phyloP scores from a whole-genome alignment of 2,113 vertebrate species.

The Aphyosemion australe region DNA sequence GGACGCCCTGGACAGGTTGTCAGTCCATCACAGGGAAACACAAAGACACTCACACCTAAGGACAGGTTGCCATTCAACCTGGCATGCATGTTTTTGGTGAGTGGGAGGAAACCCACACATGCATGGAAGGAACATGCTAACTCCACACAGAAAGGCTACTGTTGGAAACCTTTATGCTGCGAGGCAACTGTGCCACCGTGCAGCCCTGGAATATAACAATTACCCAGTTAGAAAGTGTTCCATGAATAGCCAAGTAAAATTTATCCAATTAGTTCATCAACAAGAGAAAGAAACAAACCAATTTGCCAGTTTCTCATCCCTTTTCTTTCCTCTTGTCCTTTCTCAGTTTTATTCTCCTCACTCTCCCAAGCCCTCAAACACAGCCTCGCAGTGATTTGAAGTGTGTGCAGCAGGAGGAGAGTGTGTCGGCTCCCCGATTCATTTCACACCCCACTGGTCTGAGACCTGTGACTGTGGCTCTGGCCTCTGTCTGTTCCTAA shows the following conservation, averaged over 20 bases:
- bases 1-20: too few relatives aligned
- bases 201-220: conserved; percentile 8
- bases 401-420: conserved; percentile 35
- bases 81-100: too few relatives aligned
- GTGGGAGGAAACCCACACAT: too few relatives aligned
- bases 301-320: conserved; percentile 21
- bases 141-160: too few relatives aligned
- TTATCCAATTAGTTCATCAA: too few relatives aligned
- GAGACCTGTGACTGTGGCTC: conserved; percentile 75
- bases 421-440: conserved; percentile 62
- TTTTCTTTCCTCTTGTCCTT: conserved; percentile 31
- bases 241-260: neutral
- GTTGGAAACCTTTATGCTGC: too few relatives aligned
- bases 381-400: conserved; percentile 17
- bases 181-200: too few relatives aligned
- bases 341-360: conserved; percentile 2
- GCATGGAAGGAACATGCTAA: too few relatives aligned
- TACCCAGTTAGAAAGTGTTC: conserved; percentile 11
- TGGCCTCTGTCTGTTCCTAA: conserved; percentile 68
- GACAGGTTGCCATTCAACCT: too few relatives aligned
- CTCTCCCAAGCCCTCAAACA: conserved; percentile 5
- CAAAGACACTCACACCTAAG: too few relatives aligned
- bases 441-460: conserved; percentile 80
- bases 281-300: neutral
- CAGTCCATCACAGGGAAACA: too few relatives aligned